Conservation (phyloP, 2,888 invertebrate genomes). For the Stenodera caucasica region DNA sequence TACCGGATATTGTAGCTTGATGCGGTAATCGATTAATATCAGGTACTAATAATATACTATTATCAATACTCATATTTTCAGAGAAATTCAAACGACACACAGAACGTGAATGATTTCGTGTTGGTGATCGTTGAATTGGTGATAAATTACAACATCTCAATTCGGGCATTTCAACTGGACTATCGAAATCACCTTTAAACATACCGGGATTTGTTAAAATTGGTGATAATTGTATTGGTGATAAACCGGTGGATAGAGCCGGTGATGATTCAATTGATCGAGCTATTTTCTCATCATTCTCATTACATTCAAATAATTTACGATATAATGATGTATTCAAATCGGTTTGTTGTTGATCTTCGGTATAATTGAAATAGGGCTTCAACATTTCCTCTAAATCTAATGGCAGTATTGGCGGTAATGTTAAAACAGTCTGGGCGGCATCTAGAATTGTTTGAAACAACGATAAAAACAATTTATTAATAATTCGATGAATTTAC, state of each 20-base stretch:
- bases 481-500: neutral
- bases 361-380: slow-evolving; percentile 64
- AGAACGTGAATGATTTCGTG: slow-evolving; percentile 51
- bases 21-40: slow-evolving; percentile 53
- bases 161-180: slow-evolving; percentile 32
- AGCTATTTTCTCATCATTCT: slow-evolving; percentile 20
- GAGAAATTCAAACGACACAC: slow-evolving; percentile 55
- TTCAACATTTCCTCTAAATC: slow-evolving; percentile 65
- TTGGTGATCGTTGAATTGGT: slow-evolving; percentile 38
- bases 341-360: slow-evolving; percentile 45
- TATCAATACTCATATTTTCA: slow-evolving; percentile 38
- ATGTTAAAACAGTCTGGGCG: slow-evolving; percentile 67
- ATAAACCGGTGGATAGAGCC: slow-evolving; percentile 40
- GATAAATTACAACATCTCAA: slow-evolving; percentile 43
- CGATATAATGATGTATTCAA: slow-evolving; percentile 43
- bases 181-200: slow-evolving; percentile 22
- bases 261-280: slow-evolving; percentile 39
- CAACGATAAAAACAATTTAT: neutral
- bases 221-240: slow-evolving; percentile 45
- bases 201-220: slow-evolving; percentile 12
- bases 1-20: slow-evolving; percentile 36
- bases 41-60: slow-evolving; percentile 36
- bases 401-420: slow-evolving; percentile 65
- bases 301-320: slow-evolving; percentile 49
- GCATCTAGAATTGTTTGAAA: slow-evolving; percentile 55